Evolutionary conservation across 2,888 invertebrate genomes (phyloP).

Genomic region (Ctena decussata): DNA sequence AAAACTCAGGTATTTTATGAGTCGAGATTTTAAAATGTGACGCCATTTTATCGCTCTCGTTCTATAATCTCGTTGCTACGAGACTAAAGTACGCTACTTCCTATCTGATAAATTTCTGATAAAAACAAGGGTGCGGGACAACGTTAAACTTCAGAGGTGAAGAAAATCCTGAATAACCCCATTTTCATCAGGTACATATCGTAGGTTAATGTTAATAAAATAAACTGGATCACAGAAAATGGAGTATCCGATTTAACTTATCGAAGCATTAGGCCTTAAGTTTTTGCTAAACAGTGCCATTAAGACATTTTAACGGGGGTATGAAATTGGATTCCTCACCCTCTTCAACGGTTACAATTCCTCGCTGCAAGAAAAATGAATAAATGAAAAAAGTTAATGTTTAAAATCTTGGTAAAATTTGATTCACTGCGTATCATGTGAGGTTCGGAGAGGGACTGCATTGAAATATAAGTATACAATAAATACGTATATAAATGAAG

Average conservation of each 20-base stretch:
- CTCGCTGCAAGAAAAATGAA: no score
- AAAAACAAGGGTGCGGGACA: conserved; percentile 32
- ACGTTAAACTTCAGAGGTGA: conserved; percentile 63
- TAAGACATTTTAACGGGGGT: no score
- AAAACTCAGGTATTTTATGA: background rate
- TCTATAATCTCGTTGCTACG: conserved; percentile 28
- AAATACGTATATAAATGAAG: no score
- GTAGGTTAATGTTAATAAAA: conserved; percentile 21
- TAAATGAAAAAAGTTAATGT: no score
- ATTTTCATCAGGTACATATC: conserved; percentile 61
- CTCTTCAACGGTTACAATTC: no score
- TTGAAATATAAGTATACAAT: no score
- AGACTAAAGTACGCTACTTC: conserved; percentile 3
- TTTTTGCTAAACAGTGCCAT: background rate
- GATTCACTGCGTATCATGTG: no score
- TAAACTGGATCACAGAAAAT: background rate
- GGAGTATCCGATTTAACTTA: background rate
- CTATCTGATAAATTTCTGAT: conserved; percentile 24
- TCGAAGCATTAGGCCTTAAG: background rate
- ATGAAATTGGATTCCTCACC: no score
- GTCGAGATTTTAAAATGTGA: conserved; percentile 5
- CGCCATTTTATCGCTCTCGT: conserved; percentile 13
- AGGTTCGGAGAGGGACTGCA: no score
- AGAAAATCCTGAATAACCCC: conserved; percentile 66
- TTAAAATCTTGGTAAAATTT: no score